Conservation (phyloP, 2,888 invertebrate species). For the Uropetala carovei region DNA sequence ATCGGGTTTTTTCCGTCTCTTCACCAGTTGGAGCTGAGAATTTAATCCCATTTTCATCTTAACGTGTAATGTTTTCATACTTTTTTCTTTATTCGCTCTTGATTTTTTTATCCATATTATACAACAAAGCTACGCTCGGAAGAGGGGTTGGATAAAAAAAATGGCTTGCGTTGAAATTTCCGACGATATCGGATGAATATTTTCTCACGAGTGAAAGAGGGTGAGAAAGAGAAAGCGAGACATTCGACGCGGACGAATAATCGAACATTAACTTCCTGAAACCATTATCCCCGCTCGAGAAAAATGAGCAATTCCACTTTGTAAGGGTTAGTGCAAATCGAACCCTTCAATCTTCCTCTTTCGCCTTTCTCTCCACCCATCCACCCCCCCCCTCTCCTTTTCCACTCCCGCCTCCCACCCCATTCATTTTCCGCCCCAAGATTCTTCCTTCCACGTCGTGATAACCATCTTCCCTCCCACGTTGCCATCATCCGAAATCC, state of each 20-base stretch:
- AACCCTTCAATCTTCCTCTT: background rate
- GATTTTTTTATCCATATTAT: too few relatives aligned
- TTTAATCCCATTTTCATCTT: too few relatives aligned
- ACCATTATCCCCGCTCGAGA: background rate
- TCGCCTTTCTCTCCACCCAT: background rate
- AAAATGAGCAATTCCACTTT: slow-evolving; percentile 24
- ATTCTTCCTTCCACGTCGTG: background rate
- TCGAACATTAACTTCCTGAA: background rate
- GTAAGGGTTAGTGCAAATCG: background rate
- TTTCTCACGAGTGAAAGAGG: background rate
- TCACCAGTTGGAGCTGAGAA: too few relatives aligned
- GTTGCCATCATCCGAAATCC: background rate
- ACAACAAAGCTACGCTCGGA: too few relatives aligned
- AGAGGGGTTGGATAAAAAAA: too few relatives aligned
- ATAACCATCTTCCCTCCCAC: background rate
- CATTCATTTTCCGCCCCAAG: background rate
- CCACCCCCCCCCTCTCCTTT: background rate
- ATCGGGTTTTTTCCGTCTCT: too few relatives aligned
- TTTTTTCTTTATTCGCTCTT: too few relatives aligned
- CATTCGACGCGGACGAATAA: slow-evolving; percentile 12
- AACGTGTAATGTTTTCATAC: too few relatives aligned
- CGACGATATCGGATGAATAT: too few relatives aligned
- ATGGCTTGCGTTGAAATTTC: too few relatives aligned
- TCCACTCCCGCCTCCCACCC: background rate
- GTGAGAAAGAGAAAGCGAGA: background rate